These are phyloP conservation scores for Characodon lateralis DNA, from an alignment of 2,797 vertebrate genomes.

Conservation along the genomic window DNA sequence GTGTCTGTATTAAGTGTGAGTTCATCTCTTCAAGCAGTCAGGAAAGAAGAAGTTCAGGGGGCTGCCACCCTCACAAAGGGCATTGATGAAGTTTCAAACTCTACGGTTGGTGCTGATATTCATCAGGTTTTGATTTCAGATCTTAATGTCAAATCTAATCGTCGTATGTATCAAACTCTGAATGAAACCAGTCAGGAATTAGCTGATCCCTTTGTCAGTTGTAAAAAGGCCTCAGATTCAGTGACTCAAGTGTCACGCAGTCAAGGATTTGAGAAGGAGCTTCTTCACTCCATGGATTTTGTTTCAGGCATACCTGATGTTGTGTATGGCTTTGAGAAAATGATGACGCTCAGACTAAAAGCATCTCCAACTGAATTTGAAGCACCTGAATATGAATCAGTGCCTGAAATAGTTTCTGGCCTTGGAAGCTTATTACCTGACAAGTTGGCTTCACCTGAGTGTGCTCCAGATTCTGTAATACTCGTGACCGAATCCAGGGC, in stretches of 20 bases:
- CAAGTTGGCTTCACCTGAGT: slow-evolving; percentile 57
- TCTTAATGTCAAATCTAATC: slow-evolving; percentile 21
- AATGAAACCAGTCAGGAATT: slow-evolving; percentile 21
- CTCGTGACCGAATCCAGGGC: slow-evolving; percentile 55
- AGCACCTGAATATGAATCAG: slow-evolving; percentile 20
- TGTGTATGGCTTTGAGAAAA: slow-evolving; percentile 32
- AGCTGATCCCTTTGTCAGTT: slow-evolving; percentile 13
- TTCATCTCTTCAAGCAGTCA: slow-evolving; percentile 23
- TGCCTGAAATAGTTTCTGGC: slow-evolving; percentile 27
- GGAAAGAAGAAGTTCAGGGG: slow-evolving; percentile 28
- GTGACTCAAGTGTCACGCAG: slow-evolving; percentile 57
- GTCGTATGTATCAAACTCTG: slow-evolving; percentile 12
- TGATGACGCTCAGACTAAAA: slow-evolving; percentile 8
- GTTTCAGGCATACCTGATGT: slow-evolving; percentile 6
- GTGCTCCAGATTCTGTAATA: slow-evolving; percentile 17
- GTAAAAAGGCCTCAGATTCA: slow-evolving; percentile 13
- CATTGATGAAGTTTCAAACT: slow-evolving; percentile 23
- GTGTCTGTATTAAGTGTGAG: slow-evolving; percentile 8
- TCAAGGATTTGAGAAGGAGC: slow-evolving; percentile 38
- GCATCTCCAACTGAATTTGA: slow-evolving; percentile 8
- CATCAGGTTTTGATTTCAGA: slow-evolving; percentile 24
- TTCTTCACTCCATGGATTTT: slow-evolving; percentile 16
- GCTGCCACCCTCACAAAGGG: slow-evolving; percentile 5
- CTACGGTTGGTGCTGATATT: slow-evolving; percentile 22
- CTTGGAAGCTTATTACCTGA: slow-evolving; percentile 20